Evolutionary conservation across 2,888 invertebrate genomes (phyloP), one percentile per base, ranked within the genome.

Genomic region (Clusia tigrina): DNA sequence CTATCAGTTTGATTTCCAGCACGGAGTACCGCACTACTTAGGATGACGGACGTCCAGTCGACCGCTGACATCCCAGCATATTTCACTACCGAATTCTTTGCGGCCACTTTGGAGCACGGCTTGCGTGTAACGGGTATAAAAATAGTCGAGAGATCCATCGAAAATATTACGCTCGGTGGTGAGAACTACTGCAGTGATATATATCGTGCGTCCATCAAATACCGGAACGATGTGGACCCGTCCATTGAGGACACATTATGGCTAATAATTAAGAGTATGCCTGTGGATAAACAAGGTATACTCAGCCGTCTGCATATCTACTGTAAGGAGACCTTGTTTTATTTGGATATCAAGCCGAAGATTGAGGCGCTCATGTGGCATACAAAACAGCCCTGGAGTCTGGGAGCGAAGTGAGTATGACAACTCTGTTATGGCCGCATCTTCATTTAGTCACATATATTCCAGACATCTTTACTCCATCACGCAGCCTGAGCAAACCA

Each of bases 251-350:
- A 64, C 1, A 15, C 42, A n/a, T 65, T 67, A 9, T 72, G 74
- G 1, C 59, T 81, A 23, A 74, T 71, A 42, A 72, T 82, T 2
- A 83, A 81, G 58, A 78, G 74, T 58, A 74, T 83, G 78, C 80
- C 81, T 2, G 70, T 72, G 37, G 74, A 78, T 25, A 86, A 86
- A 48, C 81, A 82, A 54, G 74, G 75, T 1, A 77, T 85, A 6
- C 76, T 85, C 60, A 84, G 72, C 65, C 85, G 83, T 1, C 64
- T 84, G 1, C 79, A 84, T 42, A 81, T 85, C 24, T 86, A 85
- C 66, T 80, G 77, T 53, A 85, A 84, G 68, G 85, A 86, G 71
- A 80, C 78, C 1, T 70, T 82, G 57, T 85, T 86, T 78, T 86
- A 72, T 62, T 70, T 77, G 72, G 78, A 79, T 64, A 81, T 84